Conservation (phyloP, 1,140 invertebrate genomes). For the Luehdorfia chinensis region DNA sequence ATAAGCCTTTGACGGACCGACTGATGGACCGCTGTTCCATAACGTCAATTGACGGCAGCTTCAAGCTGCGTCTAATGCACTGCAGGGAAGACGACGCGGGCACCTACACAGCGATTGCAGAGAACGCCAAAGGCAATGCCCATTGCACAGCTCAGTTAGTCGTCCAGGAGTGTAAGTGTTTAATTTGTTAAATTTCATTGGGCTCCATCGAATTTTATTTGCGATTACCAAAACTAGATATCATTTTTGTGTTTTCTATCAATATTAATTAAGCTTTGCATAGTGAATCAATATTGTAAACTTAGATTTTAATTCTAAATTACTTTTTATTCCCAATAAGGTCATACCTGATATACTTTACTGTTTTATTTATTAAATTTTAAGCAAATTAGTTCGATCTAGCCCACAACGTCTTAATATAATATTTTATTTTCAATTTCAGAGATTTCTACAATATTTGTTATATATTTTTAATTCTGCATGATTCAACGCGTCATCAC, state of each 20-base stretch:
- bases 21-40: slow-evolving; percentile 86
- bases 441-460: slow-evolving; percentile 16
- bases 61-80: slow-evolving; percentile 87
- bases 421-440: slow-evolving; percentile 19
- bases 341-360: too few relatives aligned
- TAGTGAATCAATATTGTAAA: too few relatives aligned
- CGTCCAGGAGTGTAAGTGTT: slow-evolving; percentile 87
- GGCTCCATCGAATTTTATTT: background rate
- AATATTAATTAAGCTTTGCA: too few relatives aligned
- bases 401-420: background rate
- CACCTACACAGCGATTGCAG: slow-evolving; percentile 94
- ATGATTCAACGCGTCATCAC: slow-evolving; percentile 51
- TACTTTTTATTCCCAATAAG: too few relatives aligned
- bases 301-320: too few relatives aligned
- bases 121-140: slow-evolving; percentile 87
- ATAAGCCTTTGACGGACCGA: slow-evolving; percentile 87
- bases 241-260: too few relatives aligned
- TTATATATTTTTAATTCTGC: slow-evolving; percentile 26
- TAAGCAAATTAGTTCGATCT: slow-evolving; percentile 13
- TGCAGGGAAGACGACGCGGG: slow-evolving; percentile 90
- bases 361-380: too few relatives aligned
- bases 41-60: slow-evolving; percentile 76
- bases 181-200: too few relatives aligned
- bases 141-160: slow-evolving; percentile 90
- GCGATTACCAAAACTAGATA: background rate